A percentile compares a stretch with the other conserved stretches of the same genome.
These are phyloP conservation scores for Phymatocera aterrima DNA, from an alignment of 2,888 invertebrate species.

Conservation along the genomic window DNA sequence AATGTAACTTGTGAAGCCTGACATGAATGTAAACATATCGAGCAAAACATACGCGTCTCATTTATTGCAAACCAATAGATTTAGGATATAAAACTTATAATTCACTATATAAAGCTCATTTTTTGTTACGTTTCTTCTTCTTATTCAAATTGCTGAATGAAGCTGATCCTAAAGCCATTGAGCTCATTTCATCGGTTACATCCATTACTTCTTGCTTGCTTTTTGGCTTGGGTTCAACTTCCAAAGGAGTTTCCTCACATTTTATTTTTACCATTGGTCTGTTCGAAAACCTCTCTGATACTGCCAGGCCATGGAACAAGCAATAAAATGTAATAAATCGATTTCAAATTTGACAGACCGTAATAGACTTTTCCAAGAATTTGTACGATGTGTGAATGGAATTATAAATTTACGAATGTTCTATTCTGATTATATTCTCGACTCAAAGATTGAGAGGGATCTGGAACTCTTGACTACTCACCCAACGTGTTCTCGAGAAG, in stretches of 20 bases:
- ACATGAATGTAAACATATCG: neutral
- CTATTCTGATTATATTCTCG: no score
- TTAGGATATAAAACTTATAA: conserved; percentile 2
- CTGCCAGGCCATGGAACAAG: conserved; percentile 14
- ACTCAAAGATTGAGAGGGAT: no score
- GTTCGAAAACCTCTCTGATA: conserved; percentile 27
- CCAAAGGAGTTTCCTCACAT: neutral
- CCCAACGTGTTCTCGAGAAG: conserved; percentile 79
- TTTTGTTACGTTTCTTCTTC: conserved; percentile 51
- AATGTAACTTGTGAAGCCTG: neutral
- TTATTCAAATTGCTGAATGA: conserved; percentile 47
- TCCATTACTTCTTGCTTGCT: conserved; percentile 61
- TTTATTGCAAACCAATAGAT: conserved; percentile 20
- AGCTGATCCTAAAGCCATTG: conserved; percentile 56
- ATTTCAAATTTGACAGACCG: no score
- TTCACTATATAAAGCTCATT: conserved; percentile 11
- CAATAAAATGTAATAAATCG: no score
- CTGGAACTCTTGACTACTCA: no score
- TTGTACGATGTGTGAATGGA: no score
- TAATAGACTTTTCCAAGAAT: no score
- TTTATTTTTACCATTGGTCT: conserved; percentile 33
- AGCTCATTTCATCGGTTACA: conserved; percentile 61
- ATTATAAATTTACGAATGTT: no score
- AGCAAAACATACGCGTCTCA: neutral
- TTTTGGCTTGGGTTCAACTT: neutral